A percentile compares a stretch with the other conserved stretches of the same genome.
These are phyloP conservation scores for Gobio gobio DNA, from an alignment of 2,113 vertebrate genomes.

Conservation along the genomic window DNA sequence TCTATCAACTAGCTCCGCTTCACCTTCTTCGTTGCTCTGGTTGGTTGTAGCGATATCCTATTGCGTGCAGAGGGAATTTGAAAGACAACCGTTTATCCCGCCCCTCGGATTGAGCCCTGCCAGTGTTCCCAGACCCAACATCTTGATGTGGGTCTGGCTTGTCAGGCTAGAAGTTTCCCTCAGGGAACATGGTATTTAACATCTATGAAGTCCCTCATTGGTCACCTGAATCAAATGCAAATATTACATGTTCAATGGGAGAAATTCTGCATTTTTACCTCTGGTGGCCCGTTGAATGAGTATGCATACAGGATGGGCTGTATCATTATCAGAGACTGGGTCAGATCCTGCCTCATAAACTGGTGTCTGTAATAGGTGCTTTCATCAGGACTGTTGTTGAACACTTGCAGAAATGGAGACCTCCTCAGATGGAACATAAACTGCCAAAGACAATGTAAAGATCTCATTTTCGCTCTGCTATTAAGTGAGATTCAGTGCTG, in stretches of 20 bases:
- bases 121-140: too few species aligned
- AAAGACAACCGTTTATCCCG: too few species aligned
- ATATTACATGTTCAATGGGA: background rate
- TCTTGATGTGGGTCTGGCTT: too few species aligned
- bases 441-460: constrained; percentile 68
- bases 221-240: background rate
- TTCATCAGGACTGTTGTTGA: constrained; percentile 98
- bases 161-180: too few species aligned
- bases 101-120: too few species aligned
- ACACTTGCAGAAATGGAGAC: constrained; percentile 97
- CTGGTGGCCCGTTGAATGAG: constrained; percentile 93
- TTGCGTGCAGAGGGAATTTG: too few species aligned
- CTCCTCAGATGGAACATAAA: constrained; percentile 99
- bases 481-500: background rate
- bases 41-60: too few species aligned
- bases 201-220: background rate
- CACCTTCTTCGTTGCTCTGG: too few species aligned
- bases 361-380: constrained; percentile 96
- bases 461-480: background rate
- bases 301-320: constrained; percentile 96
- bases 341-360: constrained; percentile 96
- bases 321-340: constrained; percentile 97
- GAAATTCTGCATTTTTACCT: constrained; percentile 76
- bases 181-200: too few species aligned
- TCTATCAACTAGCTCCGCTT: too few species aligned